phyloP scores from a whole-genome alignment of 2,888 invertebrate genomes.

The Ormyrus pomaceus region DNA sequence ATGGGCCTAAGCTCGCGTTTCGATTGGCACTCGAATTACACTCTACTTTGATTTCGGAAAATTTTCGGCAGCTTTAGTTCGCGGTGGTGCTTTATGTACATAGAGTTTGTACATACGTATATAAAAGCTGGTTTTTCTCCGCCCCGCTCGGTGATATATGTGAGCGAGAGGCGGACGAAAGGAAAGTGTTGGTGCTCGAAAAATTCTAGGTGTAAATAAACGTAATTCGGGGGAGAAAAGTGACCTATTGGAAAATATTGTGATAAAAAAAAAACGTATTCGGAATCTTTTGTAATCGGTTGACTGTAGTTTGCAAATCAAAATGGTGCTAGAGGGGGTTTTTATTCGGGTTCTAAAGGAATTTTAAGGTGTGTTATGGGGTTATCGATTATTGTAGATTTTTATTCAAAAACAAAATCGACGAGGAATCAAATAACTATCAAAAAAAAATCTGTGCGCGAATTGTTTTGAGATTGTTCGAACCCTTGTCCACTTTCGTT shows the following conservation, averaged over 20 bases:
- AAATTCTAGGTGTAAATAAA: slow-evolving; percentile 26
- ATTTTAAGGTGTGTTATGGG: slow-evolving; percentile 24
- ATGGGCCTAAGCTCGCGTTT: background rate
- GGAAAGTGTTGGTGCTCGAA: slow-evolving; percentile 51
- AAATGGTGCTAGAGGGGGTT: slow-evolving; percentile 25
- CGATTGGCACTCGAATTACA: no score
- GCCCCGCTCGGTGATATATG: slow-evolving; percentile 8
- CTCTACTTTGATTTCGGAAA: no score
- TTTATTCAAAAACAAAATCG: slow-evolving; percentile 2
- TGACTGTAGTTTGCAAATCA: background rate
- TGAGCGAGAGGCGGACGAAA: slow-evolving; percentile 22
- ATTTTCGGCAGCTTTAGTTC: background rate
- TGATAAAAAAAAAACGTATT: slow-evolving; percentile 26
- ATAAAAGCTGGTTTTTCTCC: slow-evolving; percentile 28
- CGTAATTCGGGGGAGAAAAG: slow-evolving; percentile 22
- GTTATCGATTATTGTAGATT: background rate
- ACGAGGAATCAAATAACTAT: background rate
- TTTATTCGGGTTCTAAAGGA: slow-evolving; percentile 10
- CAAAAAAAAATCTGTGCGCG: slow-evolving; percentile 15
- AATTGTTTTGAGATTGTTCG: slow-evolving; percentile 1
- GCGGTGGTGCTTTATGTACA: slow-evolving; percentile 35
- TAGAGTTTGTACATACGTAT: slow-evolving; percentile 21
- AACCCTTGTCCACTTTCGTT: background rate
- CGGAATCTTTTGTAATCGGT: background rate
- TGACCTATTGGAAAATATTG: slow-evolving; percentile 43